These are phyloP conservation scores for Tridacna crocea DNA, from an alignment of 2,888 invertebrate species.

Conservation along the genomic window DNA sequence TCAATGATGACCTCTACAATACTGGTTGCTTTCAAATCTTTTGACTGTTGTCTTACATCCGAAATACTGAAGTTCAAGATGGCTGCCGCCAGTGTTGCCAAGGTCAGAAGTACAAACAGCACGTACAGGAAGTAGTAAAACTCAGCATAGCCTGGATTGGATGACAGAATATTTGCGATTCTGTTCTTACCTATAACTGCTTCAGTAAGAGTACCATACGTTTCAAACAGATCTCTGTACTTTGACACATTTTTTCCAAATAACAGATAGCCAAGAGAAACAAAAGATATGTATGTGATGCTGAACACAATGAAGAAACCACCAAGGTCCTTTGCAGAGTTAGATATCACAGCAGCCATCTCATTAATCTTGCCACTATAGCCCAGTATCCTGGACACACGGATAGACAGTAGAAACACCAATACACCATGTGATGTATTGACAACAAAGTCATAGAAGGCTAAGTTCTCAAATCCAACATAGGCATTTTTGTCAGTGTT, in stretches of 20 bases:
- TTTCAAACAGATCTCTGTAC: conserved; percentile 80
- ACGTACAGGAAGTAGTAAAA: conserved; percentile 72
- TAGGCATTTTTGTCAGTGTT: conserved; percentile 67
- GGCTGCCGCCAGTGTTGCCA: conserved; percentile 74
- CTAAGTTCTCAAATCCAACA: conserved; percentile 81
- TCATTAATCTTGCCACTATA: conserved; percentile 85
- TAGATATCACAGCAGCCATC: conserved; percentile 83
- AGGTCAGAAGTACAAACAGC: conserved; percentile 71
- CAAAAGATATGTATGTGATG: conserved; percentile 79
- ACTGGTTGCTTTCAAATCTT: conserved; percentile 46
- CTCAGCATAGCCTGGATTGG: conserved; percentile 69
- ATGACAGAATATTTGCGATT: conserved; percentile 60
- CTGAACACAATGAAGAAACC: conserved; percentile 84
- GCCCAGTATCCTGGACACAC: conserved; percentile 81
- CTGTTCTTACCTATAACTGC: conserved; percentile 73
- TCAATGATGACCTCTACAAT: conserved; percentile 55
- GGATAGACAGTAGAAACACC: conserved; percentile 69
- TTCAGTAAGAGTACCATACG: conserved; percentile 83
- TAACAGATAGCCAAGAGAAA: conserved; percentile 79
- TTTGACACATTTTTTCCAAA: conserved; percentile 77
- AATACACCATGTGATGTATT: conserved; percentile 64
- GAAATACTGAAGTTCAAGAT: conserved; percentile 74
- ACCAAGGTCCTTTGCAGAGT: conserved; percentile 82
- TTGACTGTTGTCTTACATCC: conserved; percentile 54
- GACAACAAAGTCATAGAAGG: conserved; percentile 83